These are phyloP conservation scores for Mycteria americana DNA, from an alignment of 2,797 vertebrate species.

Conservation along the genomic window DNA sequence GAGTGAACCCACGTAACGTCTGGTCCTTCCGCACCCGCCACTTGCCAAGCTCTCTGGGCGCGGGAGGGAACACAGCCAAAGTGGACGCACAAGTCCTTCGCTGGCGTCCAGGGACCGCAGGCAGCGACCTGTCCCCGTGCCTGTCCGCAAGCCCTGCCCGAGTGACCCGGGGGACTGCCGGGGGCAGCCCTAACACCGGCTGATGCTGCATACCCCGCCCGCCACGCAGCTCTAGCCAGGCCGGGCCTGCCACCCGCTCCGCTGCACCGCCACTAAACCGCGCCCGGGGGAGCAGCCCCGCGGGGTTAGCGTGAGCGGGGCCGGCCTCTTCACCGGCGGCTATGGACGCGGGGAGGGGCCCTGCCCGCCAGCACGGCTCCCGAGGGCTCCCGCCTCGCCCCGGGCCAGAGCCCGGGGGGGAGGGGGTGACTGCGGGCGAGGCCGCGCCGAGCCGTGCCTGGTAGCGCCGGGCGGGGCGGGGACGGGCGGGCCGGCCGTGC, in stretches of 20 bases:
- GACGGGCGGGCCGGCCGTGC: neutral
- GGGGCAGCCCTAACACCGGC: neutral
- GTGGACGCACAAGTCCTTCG: neutral
- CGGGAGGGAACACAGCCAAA: too few species aligned
- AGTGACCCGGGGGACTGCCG: neutral
- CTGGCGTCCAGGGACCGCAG: neutral
- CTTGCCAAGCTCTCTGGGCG: neutral
- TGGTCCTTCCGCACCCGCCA: rapidly evolving
- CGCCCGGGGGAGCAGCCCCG: neutral
- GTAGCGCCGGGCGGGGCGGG: neutral
- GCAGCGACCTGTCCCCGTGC: neutral
- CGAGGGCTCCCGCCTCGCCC: neutral
- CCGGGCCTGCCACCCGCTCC: neutral
- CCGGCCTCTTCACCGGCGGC: neutral
- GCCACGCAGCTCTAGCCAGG: neutral
- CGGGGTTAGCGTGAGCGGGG: neutral
- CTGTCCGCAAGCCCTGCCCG: neutral
- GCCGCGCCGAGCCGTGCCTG: neutral
- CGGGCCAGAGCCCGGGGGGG: neutral
- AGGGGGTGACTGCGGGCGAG: neutral
- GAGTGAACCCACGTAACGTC: rapidly evolving
- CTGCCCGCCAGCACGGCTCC: neutral
- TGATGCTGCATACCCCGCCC: too few species aligned
- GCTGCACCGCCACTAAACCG: neutral
- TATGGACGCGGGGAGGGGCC: neutral